Conservation (phyloP, 92 coral and sea anemone genomes). For the Paragorgia papillata region DNA sequence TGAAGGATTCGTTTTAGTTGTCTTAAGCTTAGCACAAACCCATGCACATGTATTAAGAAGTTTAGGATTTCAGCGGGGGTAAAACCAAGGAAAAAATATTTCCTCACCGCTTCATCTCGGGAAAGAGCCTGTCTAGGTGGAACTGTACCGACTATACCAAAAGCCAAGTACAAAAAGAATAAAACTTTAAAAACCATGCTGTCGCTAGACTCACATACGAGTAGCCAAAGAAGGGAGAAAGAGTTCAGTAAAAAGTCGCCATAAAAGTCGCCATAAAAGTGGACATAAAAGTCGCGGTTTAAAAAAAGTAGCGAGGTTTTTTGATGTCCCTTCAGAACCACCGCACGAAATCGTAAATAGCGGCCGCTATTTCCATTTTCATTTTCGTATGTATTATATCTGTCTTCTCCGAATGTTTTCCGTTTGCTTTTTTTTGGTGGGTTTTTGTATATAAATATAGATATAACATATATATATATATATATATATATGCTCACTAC, state of each 20-base stretch:
- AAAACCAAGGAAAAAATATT: neutral
- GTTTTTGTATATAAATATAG: too few relatives aligned
- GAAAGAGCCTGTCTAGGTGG: neutral
- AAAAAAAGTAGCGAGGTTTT: neutral
- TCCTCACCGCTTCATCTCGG: constrained; percentile 1
- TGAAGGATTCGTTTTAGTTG: neutral
- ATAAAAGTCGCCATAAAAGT: neutral
- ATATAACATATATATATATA: too few relatives aligned
- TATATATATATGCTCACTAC: too few relatives aligned
- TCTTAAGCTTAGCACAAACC: constrained; percentile 5
- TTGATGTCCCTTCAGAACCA: constrained; percentile 3
- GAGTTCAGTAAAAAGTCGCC: neutral
- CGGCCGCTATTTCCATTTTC: too few relatives aligned
- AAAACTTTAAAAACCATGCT: neutral
- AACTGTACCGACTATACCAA: neutral
- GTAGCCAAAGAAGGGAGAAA: too few relatives aligned
- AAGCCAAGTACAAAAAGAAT: neutral
- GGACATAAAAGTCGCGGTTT: neutral
- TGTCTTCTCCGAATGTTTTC: too few relatives aligned
- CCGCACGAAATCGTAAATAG: too few relatives aligned
- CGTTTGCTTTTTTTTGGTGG: too few relatives aligned
- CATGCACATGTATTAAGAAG: neutral
- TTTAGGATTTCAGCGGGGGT: neutral
- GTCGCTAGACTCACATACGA: neutral
- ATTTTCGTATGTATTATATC: too few relatives aligned